phyloP scores from a whole-genome alignment of 2,113 vertebrate genomes.

The Cyrtonyx montezumae region DNA sequence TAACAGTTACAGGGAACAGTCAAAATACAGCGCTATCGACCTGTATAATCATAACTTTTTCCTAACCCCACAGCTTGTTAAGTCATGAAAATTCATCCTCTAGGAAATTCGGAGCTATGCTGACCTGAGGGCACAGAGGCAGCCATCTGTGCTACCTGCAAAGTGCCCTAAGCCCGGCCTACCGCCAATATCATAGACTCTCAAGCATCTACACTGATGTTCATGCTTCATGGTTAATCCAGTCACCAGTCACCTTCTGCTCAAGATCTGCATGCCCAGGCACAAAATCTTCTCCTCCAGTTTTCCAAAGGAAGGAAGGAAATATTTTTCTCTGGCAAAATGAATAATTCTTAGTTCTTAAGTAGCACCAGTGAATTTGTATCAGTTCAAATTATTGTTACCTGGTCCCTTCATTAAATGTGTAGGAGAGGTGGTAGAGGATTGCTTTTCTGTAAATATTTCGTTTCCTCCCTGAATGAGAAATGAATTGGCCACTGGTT shows the following conservation, averaged over 20 bases:
- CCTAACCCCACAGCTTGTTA: slow-evolving; percentile 3
- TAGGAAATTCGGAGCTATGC: slow-evolving; percentile 30
- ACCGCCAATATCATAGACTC: neutral
- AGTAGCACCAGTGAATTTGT: neutral
- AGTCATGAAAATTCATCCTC: slow-evolving; percentile 10
- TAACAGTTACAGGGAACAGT: neutral
- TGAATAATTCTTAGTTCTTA: neutral
- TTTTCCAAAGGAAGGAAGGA: slow-evolving; percentile 22
- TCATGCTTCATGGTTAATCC: neutral
- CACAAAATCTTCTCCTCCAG: neutral
- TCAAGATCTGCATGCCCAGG: neutral
- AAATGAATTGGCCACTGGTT: slow-evolving; percentile 21
- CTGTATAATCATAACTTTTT: neutral
- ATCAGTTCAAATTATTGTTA: neutral
- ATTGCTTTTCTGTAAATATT: neutral
- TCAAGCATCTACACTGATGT: neutral
- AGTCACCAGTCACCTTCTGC: neutral
- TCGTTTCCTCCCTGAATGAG: neutral
- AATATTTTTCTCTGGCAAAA: neutral
- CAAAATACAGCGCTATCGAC: neutral
- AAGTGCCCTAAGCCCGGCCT: slow-evolving; percentile 19
- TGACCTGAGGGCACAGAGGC: slow-evolving; percentile 56
- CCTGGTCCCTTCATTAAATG: neutral
- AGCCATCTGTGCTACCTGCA: slow-evolving; percentile 49
- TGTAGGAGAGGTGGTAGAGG: neutral